Conservation (phyloP, 2,797 vertebrate genomes). For the Spinus olivaceus region DNA sequence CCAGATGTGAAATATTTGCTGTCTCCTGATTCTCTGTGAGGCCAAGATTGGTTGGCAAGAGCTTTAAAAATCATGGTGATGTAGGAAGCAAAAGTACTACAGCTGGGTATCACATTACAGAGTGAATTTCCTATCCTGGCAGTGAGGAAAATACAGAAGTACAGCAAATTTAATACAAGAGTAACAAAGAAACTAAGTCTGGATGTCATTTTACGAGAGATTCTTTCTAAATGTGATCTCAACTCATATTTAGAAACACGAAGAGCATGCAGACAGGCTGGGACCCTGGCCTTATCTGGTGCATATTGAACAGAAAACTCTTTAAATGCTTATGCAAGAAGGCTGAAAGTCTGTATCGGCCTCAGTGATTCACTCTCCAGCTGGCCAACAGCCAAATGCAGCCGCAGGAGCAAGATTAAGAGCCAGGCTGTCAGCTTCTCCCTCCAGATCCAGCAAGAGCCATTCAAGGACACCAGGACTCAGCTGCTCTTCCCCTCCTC, state of each 20-base stretch:
- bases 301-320: not conserved
- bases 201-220: not conserved
- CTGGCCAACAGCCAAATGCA: constrained; percentile 23
- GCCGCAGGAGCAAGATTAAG: constrained; percentile 69
- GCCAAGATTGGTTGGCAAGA: not conserved
- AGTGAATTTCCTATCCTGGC: not conserved
- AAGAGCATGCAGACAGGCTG: not conserved
- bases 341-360: not conserved
- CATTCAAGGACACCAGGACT: constrained; percentile 46
- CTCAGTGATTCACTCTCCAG: not conserved
- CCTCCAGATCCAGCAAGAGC: constrained; percentile 18
- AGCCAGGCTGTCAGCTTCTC: constrained; percentile 34
- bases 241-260: not conserved
- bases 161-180: not conserved
- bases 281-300: not conserved
- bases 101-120: not conserved
- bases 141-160: not conserved
- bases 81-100: not conserved
- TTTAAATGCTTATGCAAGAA: constrained; percentile 13
- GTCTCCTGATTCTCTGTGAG: not conserved
- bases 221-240: not conserved
- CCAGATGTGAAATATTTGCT: not conserved
- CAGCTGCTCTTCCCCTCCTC: not conserved
- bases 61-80: not conserved
- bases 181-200: not conserved